Conservation (phyloP, 2,797 vertebrate species). For the Lateolabrax maculatus region DNA sequence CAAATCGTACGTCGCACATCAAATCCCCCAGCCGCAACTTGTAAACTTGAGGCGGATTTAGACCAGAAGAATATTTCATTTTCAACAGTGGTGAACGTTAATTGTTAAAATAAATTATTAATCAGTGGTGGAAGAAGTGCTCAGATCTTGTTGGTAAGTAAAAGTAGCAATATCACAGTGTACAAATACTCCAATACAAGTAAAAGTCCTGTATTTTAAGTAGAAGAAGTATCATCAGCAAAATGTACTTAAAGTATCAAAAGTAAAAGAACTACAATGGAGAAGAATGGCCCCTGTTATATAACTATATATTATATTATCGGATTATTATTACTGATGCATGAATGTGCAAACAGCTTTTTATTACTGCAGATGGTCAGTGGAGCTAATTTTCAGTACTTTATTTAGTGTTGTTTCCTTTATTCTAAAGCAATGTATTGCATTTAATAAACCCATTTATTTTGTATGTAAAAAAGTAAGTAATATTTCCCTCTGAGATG, state of each 20-base stretch:
- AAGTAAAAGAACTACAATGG: not conserved
- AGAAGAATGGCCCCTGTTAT: not conserved
- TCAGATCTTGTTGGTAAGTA: too few species aligned
- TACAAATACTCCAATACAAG: not conserved
- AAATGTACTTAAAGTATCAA: too few species aligned
- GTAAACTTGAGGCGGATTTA: not conserved
- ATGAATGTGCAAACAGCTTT: not conserved
- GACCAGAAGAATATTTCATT: not conserved
- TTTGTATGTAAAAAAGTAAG: not conserved
- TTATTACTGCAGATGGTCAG: too few species aligned
- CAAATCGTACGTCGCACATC: too few species aligned
- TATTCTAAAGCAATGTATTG: not conserved
- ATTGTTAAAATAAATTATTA: not conserved
- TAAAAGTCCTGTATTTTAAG: not conserved
- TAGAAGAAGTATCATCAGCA: not conserved
- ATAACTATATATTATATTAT: not conserved
- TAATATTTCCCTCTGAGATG: not conserved
- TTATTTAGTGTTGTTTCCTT: not conserved
- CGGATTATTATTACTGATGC: not conserved
- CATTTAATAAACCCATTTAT: not conserved
- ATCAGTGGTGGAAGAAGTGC: too few species aligned
- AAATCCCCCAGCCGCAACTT: not conserved
- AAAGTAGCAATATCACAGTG: not conserved
- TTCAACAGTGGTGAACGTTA: not conserved
- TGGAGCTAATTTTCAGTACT: too few species aligned